A percentile compares a stretch with the other conserved stretches of the same genome.
These are phyloP conservation scores for Trichogramma pretiosum DNA, from an alignment of 1,140 invertebrate genomes.

Conservation along the genomic window DNA sequence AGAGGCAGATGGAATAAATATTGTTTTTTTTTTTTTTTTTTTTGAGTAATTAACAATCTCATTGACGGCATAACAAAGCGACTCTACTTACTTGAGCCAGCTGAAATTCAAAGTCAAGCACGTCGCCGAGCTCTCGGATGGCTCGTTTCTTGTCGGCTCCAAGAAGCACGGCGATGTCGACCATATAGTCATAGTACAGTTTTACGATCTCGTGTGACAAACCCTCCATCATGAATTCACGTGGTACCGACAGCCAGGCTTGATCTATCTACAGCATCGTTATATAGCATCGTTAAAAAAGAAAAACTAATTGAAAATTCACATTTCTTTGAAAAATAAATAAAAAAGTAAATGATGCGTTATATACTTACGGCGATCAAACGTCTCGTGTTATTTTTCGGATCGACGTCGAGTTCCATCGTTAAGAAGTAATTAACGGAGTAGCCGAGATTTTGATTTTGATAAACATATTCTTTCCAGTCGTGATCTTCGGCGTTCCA, in stretches of 20 bases:
- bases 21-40: too few relatives aligned
- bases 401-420: conserved; percentile 9
- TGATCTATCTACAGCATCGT: conserved; percentile 74
- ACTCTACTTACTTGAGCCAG: conserved; percentile 47
- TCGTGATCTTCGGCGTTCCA: conserved; percentile 70
- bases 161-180: conserved; percentile 49
- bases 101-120: conserved; percentile 53
- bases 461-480: conserved; percentile 48
- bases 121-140: conserved; percentile 46
- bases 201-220: conserved; percentile 30
- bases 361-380: conserved; percentile 7
- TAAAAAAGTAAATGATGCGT: too few relatives aligned
- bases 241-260: conserved; percentile 64
- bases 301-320: too few relatives aligned
- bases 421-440: conserved; percentile 8
- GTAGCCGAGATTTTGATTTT: conserved; percentile 2
- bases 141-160: conserved; percentile 46
- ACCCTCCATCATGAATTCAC: conserved; percentile 51
- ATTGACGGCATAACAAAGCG: too few relatives aligned
- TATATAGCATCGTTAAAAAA: too few relatives aligned
- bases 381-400: conserved; percentile 6
- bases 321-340: too few relatives aligned
- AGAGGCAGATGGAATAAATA: too few relatives aligned
- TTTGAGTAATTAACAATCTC: too few relatives aligned
- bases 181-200: conserved; percentile 35